These are phyloP conservation scores for Amblyopsis rosae DNA, from an alignment of 2,113 vertebrate genomes.

Conservation along the genomic window DNA sequence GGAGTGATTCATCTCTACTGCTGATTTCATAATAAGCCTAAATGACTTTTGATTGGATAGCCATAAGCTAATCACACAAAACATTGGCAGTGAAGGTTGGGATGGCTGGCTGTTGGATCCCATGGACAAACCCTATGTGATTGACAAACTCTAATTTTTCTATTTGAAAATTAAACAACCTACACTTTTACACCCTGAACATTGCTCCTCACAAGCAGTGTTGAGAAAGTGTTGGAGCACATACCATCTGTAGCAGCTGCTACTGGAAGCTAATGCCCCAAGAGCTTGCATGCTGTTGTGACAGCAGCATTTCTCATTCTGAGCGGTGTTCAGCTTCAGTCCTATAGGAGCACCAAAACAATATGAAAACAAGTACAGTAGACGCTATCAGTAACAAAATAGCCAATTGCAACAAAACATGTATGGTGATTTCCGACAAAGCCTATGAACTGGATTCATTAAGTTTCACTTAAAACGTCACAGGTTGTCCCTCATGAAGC, in stretches of 20 bases:
- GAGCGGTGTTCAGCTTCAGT: conserved; percentile 44
- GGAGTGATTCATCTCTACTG: no score
- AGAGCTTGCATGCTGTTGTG: conserved; percentile 61
- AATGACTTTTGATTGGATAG: no score
- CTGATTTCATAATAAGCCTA: no score
- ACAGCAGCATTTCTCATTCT: conserved; percentile 61
- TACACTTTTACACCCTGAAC: conserved; percentile 37
- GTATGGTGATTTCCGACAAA: no score
- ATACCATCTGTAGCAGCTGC: conserved; percentile 72
- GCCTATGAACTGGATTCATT: no score
- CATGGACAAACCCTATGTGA: conserved; percentile 36
- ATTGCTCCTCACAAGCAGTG: conserved; percentile 52
- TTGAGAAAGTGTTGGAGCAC: conserved; percentile 53
- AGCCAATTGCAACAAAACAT: no score
- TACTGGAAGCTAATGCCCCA: conserved; percentile 60
- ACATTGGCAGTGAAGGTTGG: conserved; percentile 26
- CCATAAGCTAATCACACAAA: conserved; percentile 1
- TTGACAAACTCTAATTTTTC: conserved; percentile 53
- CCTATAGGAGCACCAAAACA: conserved; percentile 50
- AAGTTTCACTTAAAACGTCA: no score
- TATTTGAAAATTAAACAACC: conserved; percentile 45
- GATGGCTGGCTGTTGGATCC: conserved; percentile 40
- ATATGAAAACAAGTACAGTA: conserved; percentile 6
- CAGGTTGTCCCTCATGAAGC: no score
- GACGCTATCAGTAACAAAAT: no score